Evolutionary conservation across 2,888 invertebrate species (phyloP), one percentile per base, ranked within the genome.

Genomic region (Xestoiulus laeticollis): DNA sequence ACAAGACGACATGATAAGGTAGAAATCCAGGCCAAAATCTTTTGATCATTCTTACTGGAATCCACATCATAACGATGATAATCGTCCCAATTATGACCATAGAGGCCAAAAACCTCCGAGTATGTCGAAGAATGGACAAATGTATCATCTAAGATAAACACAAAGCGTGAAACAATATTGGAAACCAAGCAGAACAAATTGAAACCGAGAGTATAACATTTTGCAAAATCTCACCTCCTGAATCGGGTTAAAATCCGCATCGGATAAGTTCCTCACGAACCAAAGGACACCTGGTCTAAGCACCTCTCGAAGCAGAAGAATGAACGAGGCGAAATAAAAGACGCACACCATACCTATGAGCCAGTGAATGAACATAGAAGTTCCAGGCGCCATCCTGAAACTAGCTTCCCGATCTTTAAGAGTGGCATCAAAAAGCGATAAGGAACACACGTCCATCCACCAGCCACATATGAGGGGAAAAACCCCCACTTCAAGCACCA

Each of bases 171-270:
- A 48, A 59, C 5, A 59, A 88, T 30, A n/a, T 68, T 26, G 26
- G 22, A 89, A 68, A 88, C 1, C 82, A n/a, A 22, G 78, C 32
- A 59, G 86, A 82, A 19, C 8, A 85, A 10, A n/a, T 16, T 26
- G 32, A 0, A n/a, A n/a, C n/a, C n/a, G 10, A 16, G 48, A 48
- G 48, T 16, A 48, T 16, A 48, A 8, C 48, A 12, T 12, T 43
- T 48, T n/a, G n/a, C 16, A 87, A 68, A 83, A 48, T 78, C 89
- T 89, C 90, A 93, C 93, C 92, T 94, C 98, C 93, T 98, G 98
- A 89, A 99, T 98, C 10, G 99, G 99, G 93, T 99, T 99, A 91
- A 99, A 99, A 91, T 99, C 99, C 0, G 99, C 99, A 93, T 99
- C 99, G 92, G 99, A 99, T 88, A 99, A 94, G 92, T 99, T 99